These are phyloP conservation scores for Cheilosia vulpina DNA, from an alignment of 2,888 invertebrate species.

Conservation along the genomic window DNA sequence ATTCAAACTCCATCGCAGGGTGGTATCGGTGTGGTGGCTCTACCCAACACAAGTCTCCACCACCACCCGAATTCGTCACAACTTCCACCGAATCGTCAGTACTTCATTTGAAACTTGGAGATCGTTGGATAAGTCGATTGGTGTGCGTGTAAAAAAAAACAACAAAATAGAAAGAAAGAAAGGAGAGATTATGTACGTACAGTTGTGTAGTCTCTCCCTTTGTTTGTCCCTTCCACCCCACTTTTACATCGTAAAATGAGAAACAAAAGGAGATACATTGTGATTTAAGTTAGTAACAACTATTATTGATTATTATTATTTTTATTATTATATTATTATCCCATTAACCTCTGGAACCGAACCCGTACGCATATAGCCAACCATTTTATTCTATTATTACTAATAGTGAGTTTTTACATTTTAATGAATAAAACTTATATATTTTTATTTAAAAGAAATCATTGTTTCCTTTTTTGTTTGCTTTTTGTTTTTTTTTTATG, in stretches of 20 bases:
- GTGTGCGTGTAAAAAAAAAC: background rate
- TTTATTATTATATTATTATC: conserved; percentile 58
- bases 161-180: conserved; percentile 6
- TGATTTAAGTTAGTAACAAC: conserved; percentile 74
- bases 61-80: conserved; percentile 36
- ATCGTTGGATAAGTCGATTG: conserved; percentile 16
- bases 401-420: conserved; percentile 57
- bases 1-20: conserved; percentile 82
- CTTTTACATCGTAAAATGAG: conserved; percentile 59
- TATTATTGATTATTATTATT: conserved; percentile 69
- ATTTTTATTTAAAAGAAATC: conserved; percentile 41
- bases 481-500: background rate
- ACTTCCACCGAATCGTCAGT: conserved; percentile 74
- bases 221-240: conserved; percentile 41
- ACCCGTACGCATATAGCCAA: conserved; percentile 23
- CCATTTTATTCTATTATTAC: conserved; percentile 48
- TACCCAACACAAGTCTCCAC: conserved; percentile 78
- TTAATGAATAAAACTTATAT: conserved; percentile 58
- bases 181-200: conserved; percentile 2
- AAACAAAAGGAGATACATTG: conserved; percentile 66
- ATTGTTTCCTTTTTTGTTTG: conserved; percentile 14
- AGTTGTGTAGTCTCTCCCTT: conserved; percentile 5
- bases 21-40: conserved; percentile 82
- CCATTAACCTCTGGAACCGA: conserved; percentile 46
- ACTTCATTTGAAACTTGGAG: conserved; percentile 76